Base-by-base conservation (phyloP, 2,797 vertebrate species). In the Argya squamiceps region DNA sequence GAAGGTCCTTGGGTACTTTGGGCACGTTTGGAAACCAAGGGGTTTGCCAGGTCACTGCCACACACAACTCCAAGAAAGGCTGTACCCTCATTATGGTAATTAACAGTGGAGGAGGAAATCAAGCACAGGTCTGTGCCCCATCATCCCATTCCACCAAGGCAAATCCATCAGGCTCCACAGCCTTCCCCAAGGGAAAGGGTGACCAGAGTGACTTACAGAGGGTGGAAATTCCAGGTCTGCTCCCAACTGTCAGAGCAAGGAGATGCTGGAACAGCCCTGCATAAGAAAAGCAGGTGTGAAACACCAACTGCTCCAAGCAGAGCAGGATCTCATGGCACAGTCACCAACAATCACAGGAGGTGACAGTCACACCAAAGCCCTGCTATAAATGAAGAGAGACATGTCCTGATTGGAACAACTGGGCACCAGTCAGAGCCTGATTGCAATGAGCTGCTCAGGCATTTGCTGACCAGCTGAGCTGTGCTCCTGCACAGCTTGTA, bases 391-490 rank as follows among this genome's bases (percentile, higher is more conserved):
- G 81, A 4, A 12, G 65, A 85, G 70, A 81, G 81, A 63, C 89
- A 79, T 3, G 0, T 82, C 69, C 63, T 82, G 89, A 80, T 67
- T 46, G 76, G 32, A 81, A 21, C 41, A 34, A 52, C 84, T 4
- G 64, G 79, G 79, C 5, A 2, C 15, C 2, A 34, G 74, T 44
- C 62, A 81, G n/a, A 74, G 74, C 47, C 91, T 74, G 74, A 20
- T 32, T 30, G 65, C 92, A 69, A 12, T 0, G 23, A 44, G 78
- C 89, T 69, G 84, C 80, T 88, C 47, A 2, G 21, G 23, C 70
- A 4, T 65, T 56, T 76, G 65, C 44, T 71, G 69, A 13, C 20
- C 80, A 84, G 88, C 84, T 76, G 94, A 87, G 91, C 86, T 5
- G 5, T 34, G 74, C 46, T 88, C 78, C 88, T 36, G 62, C 10